phyloP scores from a whole-genome alignment of 2,113 vertebrate species.

The Lycaon pictus region DNA sequence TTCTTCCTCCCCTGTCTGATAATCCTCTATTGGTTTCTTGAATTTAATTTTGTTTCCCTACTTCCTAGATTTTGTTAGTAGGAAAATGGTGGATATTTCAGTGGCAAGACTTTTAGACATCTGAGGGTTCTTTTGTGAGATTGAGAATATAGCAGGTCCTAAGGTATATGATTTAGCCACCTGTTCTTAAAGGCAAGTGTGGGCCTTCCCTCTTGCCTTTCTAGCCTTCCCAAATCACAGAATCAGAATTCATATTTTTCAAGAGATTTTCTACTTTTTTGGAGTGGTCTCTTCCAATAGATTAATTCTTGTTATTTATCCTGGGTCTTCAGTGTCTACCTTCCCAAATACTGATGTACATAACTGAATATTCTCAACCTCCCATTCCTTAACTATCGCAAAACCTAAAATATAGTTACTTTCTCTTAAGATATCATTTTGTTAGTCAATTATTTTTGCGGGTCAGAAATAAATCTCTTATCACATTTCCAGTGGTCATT shows the following conservation, averaged over 20 bases:
- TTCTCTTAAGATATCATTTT: background rate
- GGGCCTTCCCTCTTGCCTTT: background rate
- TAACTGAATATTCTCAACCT: background rate
- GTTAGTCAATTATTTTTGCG: background rate
- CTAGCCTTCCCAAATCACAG: background rate
- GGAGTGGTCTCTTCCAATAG: background rate
- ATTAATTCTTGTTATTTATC: background rate
- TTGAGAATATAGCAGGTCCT: background rate
- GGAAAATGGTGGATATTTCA: background rate
- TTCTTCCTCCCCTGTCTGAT: background rate
- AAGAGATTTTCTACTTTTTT: background rate
- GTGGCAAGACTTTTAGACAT: background rate
- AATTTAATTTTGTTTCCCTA: conserved; percentile 38
- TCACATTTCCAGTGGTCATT: background rate
- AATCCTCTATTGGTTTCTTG: background rate
- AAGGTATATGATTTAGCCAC: background rate
- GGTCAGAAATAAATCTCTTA: background rate
- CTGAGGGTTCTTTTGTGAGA: background rate
- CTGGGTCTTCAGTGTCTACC: background rate
- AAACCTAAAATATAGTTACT: background rate
- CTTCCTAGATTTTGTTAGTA: background rate
- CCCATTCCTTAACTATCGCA: background rate
- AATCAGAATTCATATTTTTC: background rate
- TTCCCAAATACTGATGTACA: background rate
- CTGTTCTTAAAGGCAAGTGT: background rate